These are phyloP conservation scores for Caenorhabditis sulstoni DNA, from an alignment of 2,888 invertebrate genomes.

Conservation along the genomic window DNA sequence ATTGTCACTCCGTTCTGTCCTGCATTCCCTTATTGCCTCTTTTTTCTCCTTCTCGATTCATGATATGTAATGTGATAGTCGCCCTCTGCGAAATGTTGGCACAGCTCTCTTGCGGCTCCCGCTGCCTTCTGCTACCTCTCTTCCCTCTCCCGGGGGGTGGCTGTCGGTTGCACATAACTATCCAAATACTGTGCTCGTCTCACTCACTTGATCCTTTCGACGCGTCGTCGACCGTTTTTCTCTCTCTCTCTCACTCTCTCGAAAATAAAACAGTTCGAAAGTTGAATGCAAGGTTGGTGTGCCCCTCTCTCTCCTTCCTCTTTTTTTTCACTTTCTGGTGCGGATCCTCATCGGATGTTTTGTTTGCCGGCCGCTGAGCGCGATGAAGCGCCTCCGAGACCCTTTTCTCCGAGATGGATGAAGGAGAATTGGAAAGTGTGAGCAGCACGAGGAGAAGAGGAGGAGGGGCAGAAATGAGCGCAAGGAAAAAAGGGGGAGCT, in stretches of 20 bases:
- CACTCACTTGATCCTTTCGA: neutral
- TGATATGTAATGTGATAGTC: constrained; percentile 58
- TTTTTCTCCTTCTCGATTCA: constrained; percentile 1
- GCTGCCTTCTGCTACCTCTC: neutral
- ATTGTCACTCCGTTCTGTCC: too few species aligned
- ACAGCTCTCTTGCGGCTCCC: constrained; percentile 53
- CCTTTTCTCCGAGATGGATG: neutral
- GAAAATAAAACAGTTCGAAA: neutral
- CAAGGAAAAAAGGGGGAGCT: neutral
- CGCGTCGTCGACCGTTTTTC: neutral
- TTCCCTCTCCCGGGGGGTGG: too few species aligned
- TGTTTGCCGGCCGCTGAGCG: constrained; percentile 26
- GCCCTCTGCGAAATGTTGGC: constrained; percentile 37
- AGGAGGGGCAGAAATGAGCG: constrained; percentile 8
- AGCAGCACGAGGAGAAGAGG: constrained; percentile 25
- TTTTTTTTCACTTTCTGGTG: neutral
- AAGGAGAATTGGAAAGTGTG: constrained; percentile 6
- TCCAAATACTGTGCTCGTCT: constrained; percentile 57
- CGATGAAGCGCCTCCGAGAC: neutral
- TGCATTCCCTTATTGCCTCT: neutral
- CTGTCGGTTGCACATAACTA: constrained; percentile 32
- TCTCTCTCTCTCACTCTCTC: neutral
- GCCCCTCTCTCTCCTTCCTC: neutral
- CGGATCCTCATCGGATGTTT: constrained; percentile 33
- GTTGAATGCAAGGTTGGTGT: constrained; percentile 4